phyloP scores from a whole-genome alignment of 1,140 invertebrate species.

The Stegodyphus dumicola region DNA sequence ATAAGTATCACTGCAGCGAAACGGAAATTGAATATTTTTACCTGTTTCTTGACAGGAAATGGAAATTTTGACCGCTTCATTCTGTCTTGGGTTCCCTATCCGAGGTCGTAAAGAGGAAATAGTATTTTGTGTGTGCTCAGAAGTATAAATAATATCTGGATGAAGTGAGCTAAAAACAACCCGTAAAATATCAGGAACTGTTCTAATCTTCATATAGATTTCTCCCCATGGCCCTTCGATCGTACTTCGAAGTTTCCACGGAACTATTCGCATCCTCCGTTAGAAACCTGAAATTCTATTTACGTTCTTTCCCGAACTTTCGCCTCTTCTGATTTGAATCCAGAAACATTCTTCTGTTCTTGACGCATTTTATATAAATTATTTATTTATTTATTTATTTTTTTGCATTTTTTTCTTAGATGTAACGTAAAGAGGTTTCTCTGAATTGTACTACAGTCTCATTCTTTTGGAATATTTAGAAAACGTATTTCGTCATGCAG shows the following conservation, averaged over 20 bases:
- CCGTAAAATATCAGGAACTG: background rate
- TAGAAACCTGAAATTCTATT: constrained; percentile 33
- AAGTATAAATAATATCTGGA: too few relatives aligned
- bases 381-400: too few relatives aligned
- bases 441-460: too few relatives aligned
- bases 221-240: constrained; percentile 9
- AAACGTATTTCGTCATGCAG: too few relatives aligned
- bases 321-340: constrained; percentile 38
- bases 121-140: constrained; percentile 3
- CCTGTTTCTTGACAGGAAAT: constrained; percentile 36
- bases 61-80: constrained; percentile 15
- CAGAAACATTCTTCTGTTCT: constrained; percentile 2
- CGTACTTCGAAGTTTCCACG: constrained; percentile 25
- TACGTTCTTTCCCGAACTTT: constrained; percentile 26
- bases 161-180: too few relatives aligned
- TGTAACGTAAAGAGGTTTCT: too few relatives aligned
- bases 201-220: constrained; percentile 43
- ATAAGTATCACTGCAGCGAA: constrained; percentile 14
- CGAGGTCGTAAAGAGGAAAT: constrained; percentile 15
- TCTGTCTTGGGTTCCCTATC: background rate
- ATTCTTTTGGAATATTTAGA: too few relatives aligned
- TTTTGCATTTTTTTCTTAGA: too few relatives aligned
- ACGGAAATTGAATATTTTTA: constrained; percentile 48
- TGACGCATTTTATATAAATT: too few relatives aligned
- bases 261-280: constrained; percentile 13